A percentile compares a stretch with the other conserved stretches of the same genome.
Evolutionary conservation across 2,797 vertebrate genomes (phyloP).

Genomic region (Pantherophis vulpinus): DNA sequence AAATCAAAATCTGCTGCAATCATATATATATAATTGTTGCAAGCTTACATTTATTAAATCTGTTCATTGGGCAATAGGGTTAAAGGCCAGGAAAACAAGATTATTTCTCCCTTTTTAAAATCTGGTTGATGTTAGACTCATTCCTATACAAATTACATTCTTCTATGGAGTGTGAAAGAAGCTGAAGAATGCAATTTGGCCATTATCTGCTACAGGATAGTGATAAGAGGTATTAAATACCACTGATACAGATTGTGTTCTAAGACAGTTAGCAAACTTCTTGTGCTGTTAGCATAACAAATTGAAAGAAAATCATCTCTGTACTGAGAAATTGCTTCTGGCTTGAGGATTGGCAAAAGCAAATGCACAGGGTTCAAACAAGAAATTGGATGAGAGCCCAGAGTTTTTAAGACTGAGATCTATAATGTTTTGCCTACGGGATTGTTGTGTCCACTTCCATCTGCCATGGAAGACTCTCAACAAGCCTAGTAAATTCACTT

Average conservation of each 20-base stretch:
- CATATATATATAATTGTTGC: not conserved
- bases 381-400: not conserved
- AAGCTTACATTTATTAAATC: not conserved
- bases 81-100: not conserved
- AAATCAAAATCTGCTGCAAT: too few species aligned
- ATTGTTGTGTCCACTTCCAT: not conserved
- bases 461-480: not conserved
- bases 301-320: not conserved
- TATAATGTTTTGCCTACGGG: not conserved
- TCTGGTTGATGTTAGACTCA: not conserved
- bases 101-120: not conserved
- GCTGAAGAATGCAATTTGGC: not conserved
- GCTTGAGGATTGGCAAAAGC: not conserved
- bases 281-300: not conserved
- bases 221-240: not conserved
- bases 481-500: not conserved
- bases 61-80: not conserved
- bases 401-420: not conserved
- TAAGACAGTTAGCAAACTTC: not conserved
- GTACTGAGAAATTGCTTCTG: not conserved
- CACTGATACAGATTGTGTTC: not conserved
- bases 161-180: not conserved
- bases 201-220: not conserved
- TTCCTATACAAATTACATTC: not conserved
- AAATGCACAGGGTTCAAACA: not conserved